Evolutionary conservation across 2,113 vertebrate species (phyloP).

Genomic region (Myxocyprinus asiaticus): DNA sequence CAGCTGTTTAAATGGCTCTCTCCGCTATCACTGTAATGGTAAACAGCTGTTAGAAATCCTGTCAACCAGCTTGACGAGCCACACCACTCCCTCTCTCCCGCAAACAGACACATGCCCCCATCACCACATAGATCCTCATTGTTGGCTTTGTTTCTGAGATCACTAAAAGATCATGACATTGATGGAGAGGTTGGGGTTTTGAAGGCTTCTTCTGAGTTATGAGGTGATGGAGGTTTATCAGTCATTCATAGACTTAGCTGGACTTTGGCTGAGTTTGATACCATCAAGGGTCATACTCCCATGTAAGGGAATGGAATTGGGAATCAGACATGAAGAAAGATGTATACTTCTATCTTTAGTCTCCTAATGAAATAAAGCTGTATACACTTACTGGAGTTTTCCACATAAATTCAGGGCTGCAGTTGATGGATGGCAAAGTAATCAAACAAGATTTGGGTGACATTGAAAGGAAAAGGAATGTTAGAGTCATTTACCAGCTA

Average conservation of each 20-base stretch:
- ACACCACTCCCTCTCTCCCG: no score
- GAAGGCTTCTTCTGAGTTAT: conserved; percentile 3
- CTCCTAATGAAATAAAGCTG: conserved; percentile 20
- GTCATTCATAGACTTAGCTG: background rate
- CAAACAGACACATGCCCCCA: no score
- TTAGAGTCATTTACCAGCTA: background rate
- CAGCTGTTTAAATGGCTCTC: no score
- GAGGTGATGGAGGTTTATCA: background rate
- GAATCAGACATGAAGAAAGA: conserved; percentile 20
- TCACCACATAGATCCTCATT: background rate
- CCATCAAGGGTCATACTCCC: background rate
- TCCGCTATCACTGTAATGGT: no score
- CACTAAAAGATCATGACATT: background rate
- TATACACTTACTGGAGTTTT: conserved; percentile 2
- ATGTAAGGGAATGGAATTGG: background rate
- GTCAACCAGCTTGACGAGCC: no score
- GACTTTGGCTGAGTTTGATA: conserved; percentile 1
- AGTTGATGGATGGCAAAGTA: background rate
- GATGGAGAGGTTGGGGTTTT: background rate
- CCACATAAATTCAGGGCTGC: background rate
- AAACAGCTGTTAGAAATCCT: no score
- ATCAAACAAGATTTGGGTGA: conserved; percentile 24
- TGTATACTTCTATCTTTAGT: background rate
- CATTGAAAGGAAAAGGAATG: conserved; percentile 10
- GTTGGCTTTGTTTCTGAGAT: background rate